Conservation (phyloP, 2,888 invertebrate species). For the Volucella inflata region DNA sequence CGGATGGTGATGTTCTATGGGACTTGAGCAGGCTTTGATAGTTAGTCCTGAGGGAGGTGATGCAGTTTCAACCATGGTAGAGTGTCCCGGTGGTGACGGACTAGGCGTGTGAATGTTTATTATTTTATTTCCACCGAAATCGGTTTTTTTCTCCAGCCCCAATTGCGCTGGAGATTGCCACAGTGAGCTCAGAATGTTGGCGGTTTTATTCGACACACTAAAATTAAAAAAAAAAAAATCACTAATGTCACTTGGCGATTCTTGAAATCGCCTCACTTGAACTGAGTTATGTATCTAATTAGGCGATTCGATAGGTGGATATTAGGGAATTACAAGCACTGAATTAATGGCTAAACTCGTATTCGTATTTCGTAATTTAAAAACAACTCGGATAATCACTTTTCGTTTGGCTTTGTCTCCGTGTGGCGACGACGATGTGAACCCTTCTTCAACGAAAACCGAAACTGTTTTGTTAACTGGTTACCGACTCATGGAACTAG, state of each 20-base stretch:
- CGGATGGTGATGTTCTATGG: slow-evolving; percentile 77
- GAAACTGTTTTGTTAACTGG: slow-evolving; percentile 81
- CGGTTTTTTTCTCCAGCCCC: slow-evolving; percentile 80
- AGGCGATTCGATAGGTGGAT: background rate
- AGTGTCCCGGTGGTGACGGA: slow-evolving; percentile 80
- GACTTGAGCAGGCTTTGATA: slow-evolving; percentile 80
- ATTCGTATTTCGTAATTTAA: background rate
- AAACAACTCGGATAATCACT: slow-evolving; percentile 53
- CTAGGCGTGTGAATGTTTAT: slow-evolving; percentile 82
- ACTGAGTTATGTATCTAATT: slow-evolving; percentile 21
- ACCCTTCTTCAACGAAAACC: slow-evolving; percentile 83
- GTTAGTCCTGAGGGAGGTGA: slow-evolving; percentile 80
- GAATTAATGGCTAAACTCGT: slow-evolving; percentile 57
- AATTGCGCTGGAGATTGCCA: slow-evolving; percentile 83
- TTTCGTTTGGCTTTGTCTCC: slow-evolving; percentile 52
- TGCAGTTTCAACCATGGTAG: slow-evolving; percentile 81
- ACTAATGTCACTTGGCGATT: slow-evolving; percentile 48
- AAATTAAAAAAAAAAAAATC: slow-evolving; percentile 13
- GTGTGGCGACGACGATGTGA: slow-evolving; percentile 23
- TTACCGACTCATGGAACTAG: slow-evolving; percentile 76
- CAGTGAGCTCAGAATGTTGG: slow-evolving; percentile 84
- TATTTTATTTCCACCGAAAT: slow-evolving; percentile 80
- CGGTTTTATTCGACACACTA: slow-evolving; percentile 46
- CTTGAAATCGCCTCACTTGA: background rate
- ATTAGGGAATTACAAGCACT: slow-evolving; percentile 35